Evolutionary conservation across 2,888 invertebrate genomes (phyloP).

Genomic region (Anoncus sp.): DNA sequence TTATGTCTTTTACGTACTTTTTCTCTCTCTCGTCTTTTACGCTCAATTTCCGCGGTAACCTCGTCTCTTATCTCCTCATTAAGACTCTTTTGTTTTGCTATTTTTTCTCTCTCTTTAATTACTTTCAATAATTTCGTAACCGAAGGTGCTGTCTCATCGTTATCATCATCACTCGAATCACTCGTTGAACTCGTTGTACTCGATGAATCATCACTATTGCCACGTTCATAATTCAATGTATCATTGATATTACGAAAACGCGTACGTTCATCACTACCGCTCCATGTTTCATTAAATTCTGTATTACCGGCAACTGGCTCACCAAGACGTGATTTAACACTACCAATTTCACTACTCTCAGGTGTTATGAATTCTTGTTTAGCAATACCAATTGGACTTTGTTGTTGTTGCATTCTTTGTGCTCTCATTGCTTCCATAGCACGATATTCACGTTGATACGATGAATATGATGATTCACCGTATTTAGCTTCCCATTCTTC

Average conservation of each 20-base stretch:
- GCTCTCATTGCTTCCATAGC: slow-evolving; percentile 38
- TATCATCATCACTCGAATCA: slow-evolving; percentile 50
- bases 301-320: not conserved
- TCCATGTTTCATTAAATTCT: slow-evolving; percentile 22
- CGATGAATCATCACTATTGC: slow-evolving; percentile 29
- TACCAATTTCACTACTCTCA: slow-evolving; percentile 30
- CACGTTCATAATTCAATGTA: slow-evolving; percentile 26
- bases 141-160: slow-evolving; percentile 41
- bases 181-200: slow-evolving; percentile 54
- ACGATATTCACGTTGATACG: slow-evolving; percentile 54
- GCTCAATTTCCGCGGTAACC: slow-evolving; percentile 79
- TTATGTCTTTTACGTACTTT: slow-evolving; percentile 63
- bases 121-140: slow-evolving; percentile 77
- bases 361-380: slow-evolving; percentile 19
- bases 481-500: slow-evolving; percentile 81
- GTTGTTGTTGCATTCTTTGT: slow-evolving; percentile 20
- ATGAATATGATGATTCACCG: slow-evolving; percentile 62
- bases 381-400: slow-evolving; percentile 1
- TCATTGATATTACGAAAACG: slow-evolving; percentile 18
- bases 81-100: slow-evolving; percentile 76
- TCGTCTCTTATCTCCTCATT: slow-evolving; percentile 79
- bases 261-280: slow-evolving; percentile 8
- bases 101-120: slow-evolving; percentile 79
- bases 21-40: slow-evolving; percentile 74
- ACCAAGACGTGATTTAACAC: slow-evolving; percentile 38